Evolutionary conservation across 2,888 invertebrate species (phyloP).

Genomic region (Saturnia pavonia): DNA sequence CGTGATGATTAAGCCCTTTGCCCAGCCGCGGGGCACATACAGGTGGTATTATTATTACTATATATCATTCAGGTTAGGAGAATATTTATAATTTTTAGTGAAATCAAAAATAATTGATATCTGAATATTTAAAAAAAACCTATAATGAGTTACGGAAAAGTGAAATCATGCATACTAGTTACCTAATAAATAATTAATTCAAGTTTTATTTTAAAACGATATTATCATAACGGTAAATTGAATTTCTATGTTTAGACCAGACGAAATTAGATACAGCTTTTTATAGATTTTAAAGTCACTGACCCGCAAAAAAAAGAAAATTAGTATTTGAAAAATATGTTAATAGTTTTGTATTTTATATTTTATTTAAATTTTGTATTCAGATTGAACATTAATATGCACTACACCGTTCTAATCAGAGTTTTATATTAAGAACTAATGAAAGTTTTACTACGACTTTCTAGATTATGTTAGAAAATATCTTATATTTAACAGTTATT

Average conservation of each 20-base stretch:
- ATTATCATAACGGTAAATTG: not conserved
- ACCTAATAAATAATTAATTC: not conserved
- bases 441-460: not conserved
- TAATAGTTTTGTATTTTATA: constrained; percentile 6
- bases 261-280: not conserved
- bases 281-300: not conserved
- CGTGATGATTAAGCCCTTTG: too few relatives aligned
- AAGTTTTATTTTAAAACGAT: not conserved
- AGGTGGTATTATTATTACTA: too few relatives aligned
- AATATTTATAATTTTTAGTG: not conserved
- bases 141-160: not conserved
- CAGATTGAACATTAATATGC: not conserved
- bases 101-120: too few relatives aligned
- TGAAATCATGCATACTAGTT: not conserved
- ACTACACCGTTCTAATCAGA: not conserved
- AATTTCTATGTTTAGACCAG: not conserved
- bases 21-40: too few relatives aligned
- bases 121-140: too few relatives aligned
- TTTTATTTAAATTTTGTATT: not conserved
- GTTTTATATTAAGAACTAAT: not conserved
- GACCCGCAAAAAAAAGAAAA: not conserved
- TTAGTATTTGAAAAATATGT: not conserved
- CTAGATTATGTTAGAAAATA: not conserved
- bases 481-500: not conserved
- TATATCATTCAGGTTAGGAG: too few relatives aligned